Percentiles rank a stretch among this genome's conserved stretches.
phyloP scores from a whole-genome alignment of 37 sponge, comb jelly and placozoan genomes.

The Bolinopsis microptera region DNA sequence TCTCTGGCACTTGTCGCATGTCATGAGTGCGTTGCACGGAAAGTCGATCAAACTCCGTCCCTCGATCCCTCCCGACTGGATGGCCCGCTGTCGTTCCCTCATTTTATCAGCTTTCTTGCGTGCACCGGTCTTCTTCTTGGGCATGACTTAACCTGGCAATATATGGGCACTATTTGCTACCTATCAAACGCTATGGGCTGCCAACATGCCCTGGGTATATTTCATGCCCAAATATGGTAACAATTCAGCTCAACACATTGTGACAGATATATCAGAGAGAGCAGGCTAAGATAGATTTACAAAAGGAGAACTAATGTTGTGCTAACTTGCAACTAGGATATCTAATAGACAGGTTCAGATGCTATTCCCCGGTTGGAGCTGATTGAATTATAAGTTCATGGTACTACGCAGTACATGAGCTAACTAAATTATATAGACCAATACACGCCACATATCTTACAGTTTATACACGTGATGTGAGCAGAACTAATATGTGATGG shows the following conservation, averaged over 20 bases:
- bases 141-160: constrained; percentile 73
- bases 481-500: background rate
- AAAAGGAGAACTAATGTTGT: background rate
- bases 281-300: background rate
- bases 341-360: background rate
- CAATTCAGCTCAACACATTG: background rate
- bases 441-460: background rate
- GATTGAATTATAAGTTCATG: background rate
- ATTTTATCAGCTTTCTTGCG: constrained; percentile 94
- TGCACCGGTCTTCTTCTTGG: constrained; percentile 96
- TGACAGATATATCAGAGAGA: background rate
- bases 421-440: background rate
- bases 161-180: background rate
- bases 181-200: background rate
- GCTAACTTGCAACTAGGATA: background rate
- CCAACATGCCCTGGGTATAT: background rate
- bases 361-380: background rate
- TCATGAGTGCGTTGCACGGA: constrained; percentile 58
- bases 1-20: constrained; percentile 88
- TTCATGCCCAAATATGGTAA: background rate
- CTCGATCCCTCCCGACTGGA: constrained; percentile 70
- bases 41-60: constrained; percentile 14
- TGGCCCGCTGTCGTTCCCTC: constrained; percentile 80
- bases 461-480: background rate
- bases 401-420: background rate